These are phyloP conservation scores for Podargus strigoides DNA, from an alignment of 2,797 vertebrate species.

Conservation along the genomic window DNA sequence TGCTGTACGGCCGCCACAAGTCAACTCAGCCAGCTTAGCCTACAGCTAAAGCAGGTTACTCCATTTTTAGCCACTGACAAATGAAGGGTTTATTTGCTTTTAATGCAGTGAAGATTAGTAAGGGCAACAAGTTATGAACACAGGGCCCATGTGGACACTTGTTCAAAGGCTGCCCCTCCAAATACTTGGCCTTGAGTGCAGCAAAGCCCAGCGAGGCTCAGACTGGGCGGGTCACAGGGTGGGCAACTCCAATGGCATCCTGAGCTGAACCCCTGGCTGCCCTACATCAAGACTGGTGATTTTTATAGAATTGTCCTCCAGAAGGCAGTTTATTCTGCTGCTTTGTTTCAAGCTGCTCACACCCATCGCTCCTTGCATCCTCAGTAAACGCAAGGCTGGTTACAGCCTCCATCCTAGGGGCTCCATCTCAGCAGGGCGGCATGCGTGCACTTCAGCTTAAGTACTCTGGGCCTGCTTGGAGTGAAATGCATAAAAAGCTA, in stretches of 20 bases:
- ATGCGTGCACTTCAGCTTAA: not conserved
- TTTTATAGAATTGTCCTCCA: not conserved
- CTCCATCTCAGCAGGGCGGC: not conserved
- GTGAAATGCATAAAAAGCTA: constrained; percentile 48
- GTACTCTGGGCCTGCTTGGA: not conserved
- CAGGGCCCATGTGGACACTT: accelerated
- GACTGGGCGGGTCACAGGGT: not conserved
- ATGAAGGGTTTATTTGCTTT: not conserved
- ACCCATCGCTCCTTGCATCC: not conserved
- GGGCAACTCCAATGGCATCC: not conserved
- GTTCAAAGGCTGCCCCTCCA: accelerated
- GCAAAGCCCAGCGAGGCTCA: not conserved
- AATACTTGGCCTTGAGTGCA: accelerated
- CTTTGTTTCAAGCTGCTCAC: not conserved
- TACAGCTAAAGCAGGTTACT: not conserved
- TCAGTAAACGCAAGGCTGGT: not conserved
- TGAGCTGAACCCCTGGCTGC: accelerated
- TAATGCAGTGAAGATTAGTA: not conserved
- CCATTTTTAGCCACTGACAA: not conserved
- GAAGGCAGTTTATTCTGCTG: not conserved
- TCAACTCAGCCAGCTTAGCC: not conserved
- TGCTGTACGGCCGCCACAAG: accelerated
- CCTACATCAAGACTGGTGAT: not conserved
- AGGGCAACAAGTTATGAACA: not conserved
- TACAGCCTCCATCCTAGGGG: not conserved